phyloP scores from a whole-genome alignment of 2,888 invertebrate genomes.

The Ectemnius continuus region DNA sequence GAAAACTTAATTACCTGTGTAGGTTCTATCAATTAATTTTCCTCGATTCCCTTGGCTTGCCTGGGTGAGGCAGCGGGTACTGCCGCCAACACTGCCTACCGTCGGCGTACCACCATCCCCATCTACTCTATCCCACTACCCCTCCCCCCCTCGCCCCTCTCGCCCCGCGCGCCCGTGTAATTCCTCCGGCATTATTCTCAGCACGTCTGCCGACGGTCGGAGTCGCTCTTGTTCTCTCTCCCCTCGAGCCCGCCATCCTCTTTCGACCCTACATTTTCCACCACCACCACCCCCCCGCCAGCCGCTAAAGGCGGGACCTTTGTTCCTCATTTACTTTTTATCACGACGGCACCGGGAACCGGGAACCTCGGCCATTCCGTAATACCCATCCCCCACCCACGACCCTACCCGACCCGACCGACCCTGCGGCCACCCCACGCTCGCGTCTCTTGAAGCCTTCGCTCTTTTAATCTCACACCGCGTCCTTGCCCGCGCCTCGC shows the following conservation, averaged over 20 bases:
- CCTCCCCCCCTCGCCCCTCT: too few species aligned
- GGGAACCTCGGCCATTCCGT: slow-evolving; percentile 63
- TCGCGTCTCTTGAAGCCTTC: slow-evolving; percentile 31
- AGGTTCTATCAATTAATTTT: slow-evolving; percentile 77
- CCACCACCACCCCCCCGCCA: slow-evolving; percentile 33
- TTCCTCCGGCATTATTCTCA: slow-evolving; percentile 76
- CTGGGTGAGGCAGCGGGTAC: slow-evolving; percentile 31
- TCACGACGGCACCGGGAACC: slow-evolving; percentile 66
- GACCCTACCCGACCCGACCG: background rate
- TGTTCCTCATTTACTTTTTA: slow-evolving; percentile 78
- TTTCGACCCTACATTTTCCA: slow-evolving; percentile 55
- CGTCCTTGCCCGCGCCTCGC: background rate
- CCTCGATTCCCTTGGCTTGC: slow-evolving; percentile 73
- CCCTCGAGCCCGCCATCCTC: slow-evolving; percentile 18
- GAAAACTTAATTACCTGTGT: slow-evolving; percentile 77
- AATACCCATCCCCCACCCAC: slow-evolving; percentile 33
- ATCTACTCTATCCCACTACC: slow-evolving; percentile 19
- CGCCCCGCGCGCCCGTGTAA: slow-evolving; percentile 71
- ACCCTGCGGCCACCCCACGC: slow-evolving; percentile 30
- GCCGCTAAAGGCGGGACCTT: slow-evolving; percentile 67
- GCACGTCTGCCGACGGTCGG: slow-evolving; percentile 74
- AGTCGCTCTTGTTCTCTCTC: slow-evolving; percentile 38
- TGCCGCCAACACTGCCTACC: slow-evolving; percentile 39
- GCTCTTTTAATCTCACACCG: slow-evolving; percentile 35
- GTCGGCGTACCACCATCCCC: slow-evolving; percentile 33